These are phyloP conservation scores for Diachasma alloeum DNA, from an alignment of 1,140 invertebrate genomes.

Conservation along the genomic window DNA sequence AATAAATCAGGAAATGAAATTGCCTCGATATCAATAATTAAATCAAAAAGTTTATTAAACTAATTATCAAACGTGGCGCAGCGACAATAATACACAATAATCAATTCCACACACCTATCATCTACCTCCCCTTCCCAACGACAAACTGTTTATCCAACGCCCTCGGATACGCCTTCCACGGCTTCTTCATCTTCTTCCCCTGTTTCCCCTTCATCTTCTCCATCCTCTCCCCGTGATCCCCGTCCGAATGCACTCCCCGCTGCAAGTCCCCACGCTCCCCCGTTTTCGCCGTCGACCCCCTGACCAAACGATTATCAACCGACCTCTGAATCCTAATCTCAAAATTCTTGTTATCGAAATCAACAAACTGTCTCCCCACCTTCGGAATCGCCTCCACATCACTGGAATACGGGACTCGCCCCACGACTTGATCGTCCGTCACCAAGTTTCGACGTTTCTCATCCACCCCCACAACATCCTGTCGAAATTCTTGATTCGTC, in stretches of 20 bases:
- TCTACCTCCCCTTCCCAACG: not conserved
- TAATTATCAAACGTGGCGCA: too few relatives aligned
- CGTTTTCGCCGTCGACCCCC: not conserved
- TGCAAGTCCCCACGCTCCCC: not conserved
- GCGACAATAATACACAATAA: too few relatives aligned
- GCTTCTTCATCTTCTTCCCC: not conserved
- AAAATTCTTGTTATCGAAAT: conserved; percentile 17
- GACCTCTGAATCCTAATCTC: conserved; percentile 18
- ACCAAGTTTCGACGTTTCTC: not conserved
- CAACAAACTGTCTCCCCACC: not conserved
- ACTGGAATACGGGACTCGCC: not conserved
- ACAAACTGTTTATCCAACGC: not conserved
- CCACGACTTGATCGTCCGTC: not conserved
- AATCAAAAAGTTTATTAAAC: too few relatives aligned
- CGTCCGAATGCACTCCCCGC: not conserved
- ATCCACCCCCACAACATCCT: not conserved
- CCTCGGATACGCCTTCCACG: not conserved
- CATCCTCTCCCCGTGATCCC: not conserved
- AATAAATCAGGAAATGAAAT: too few relatives aligned
- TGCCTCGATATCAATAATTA: too few relatives aligned
- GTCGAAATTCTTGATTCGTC: not conserved
- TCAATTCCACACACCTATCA: not conserved
- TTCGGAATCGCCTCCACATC: not conserved
- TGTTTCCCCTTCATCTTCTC: not conserved
- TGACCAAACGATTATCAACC: not conserved